phyloP scores from a whole-genome alignment of 2,113 vertebrate genomes.

The Fregetta grallaria region DNA sequence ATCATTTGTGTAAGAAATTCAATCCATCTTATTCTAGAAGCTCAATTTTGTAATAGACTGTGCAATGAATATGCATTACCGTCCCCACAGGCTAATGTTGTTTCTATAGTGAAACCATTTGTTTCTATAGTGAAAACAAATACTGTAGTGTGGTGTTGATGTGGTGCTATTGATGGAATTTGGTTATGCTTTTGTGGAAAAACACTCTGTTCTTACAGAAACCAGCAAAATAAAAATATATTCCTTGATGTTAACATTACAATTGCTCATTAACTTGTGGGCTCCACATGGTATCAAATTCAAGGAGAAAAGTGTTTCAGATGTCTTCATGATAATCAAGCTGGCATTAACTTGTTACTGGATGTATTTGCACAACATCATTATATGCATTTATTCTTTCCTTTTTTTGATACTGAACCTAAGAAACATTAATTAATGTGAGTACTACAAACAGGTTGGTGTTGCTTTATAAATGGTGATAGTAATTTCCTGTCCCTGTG shows the following conservation, averaged over 20 bases:
- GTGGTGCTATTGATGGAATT: neutral
- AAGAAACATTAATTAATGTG: neutral
- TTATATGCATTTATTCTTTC: neutral
- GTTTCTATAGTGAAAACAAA: constrained; percentile 26
- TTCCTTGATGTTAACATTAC: neutral
- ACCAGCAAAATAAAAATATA: neutral
- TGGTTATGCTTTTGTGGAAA: neutral
- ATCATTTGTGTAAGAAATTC: constrained; percentile 6
- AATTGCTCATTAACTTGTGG: neutral
- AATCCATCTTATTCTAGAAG: constrained; percentile 6
- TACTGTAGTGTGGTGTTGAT: neutral
- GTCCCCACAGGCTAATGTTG: neutral
- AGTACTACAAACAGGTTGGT: neutral
- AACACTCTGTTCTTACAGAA: neutral
- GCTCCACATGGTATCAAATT: neutral
- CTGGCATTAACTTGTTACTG: neutral
- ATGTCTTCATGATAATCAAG: neutral
- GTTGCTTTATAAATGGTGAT: neutral
- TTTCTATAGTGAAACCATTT: constrained; percentile 1
- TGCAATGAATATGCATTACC: neutral
- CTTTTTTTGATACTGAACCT: neutral
- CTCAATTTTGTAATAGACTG: neutral
- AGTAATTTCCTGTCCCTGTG: neutral
- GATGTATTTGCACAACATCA: neutral
- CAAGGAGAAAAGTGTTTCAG: neutral